A percentile compares a stretch with the other conserved stretches of the same genome.
Conservation (phyloP, 2,888 invertebrate genomes). For the Caenorhabditis uteleia region DNA sequence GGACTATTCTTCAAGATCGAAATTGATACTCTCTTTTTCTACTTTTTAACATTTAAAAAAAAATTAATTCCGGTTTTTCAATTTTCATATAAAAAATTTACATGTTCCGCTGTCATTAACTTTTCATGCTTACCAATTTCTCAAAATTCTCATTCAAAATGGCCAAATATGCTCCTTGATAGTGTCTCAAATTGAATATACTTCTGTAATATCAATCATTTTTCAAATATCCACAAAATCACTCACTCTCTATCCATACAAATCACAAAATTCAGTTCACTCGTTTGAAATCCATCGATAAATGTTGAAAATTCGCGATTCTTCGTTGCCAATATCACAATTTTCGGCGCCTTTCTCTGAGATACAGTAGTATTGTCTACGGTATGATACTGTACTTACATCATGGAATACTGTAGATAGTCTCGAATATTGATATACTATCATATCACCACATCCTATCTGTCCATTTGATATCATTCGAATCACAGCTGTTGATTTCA, state of each 20-base stretch:
- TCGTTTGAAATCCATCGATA: conserved; percentile 9
- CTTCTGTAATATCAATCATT: not conserved
- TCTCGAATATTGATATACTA: not conserved
- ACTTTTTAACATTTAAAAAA: too few species aligned
- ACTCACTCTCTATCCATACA: conserved; percentile 16
- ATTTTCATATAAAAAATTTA: not conserved
- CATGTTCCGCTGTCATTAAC: not conserved
- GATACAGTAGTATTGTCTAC: too few species aligned
- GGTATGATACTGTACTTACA: too few species aligned
- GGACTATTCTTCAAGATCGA: too few species aligned
- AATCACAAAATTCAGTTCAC: conserved; percentile 24
- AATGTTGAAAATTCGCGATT: not conserved
- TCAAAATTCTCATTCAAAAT: conserved; percentile 22
- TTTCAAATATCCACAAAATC: not conserved
- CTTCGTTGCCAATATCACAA: not conserved
- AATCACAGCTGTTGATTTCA: not conserved
- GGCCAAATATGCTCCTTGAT: conserved; percentile 20
- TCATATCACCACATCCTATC: not conserved
- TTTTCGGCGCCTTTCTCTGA: not conserved
- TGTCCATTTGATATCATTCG: not conserved
- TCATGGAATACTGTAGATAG: not conserved
- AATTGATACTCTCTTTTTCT: too few species aligned
- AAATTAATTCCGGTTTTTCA: too few species aligned
- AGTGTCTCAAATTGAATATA: conserved; percentile 17
- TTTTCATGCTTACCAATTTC: conserved; percentile 8